These are phyloP conservation scores for Pterobdella sp. DNA, from an alignment of 2,888 invertebrate species.

Conservation along the genomic window DNA sequence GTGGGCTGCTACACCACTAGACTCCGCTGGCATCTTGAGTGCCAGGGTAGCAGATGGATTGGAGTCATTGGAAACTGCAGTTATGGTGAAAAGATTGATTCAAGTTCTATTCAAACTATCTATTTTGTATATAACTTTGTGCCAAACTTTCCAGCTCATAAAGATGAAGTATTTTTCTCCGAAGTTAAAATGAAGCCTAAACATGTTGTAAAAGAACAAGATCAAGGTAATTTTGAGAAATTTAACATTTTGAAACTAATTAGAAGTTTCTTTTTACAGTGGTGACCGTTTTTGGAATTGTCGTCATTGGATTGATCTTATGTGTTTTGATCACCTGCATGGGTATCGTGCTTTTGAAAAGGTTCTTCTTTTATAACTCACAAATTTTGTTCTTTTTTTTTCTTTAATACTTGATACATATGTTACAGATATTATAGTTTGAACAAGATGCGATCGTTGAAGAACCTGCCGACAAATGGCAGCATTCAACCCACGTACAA, in stretches of 20 bases:
- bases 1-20: conserved; percentile 24
- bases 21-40: conserved; percentile 22
- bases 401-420: neutral
- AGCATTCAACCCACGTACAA: neutral
- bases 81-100: conserved; percentile 11
- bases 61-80: conserved; percentile 27
- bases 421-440: conserved; percentile 18
- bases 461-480: neutral
- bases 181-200: neutral
- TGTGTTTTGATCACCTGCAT: conserved; percentile 18
- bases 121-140: neutral
- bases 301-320: conserved; percentile 12
- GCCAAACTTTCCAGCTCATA: neutral
- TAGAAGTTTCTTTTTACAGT: neutral
- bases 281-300: conserved; percentile 10
- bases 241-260: neutral
- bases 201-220: neutral
- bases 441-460: conserved; percentile 19
- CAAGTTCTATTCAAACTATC: neutral
- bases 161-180: neutral
- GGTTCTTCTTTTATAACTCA: neutral
- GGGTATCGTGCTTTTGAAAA: conserved; percentile 14
- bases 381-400: neutral
- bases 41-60: conserved; percentile 15
- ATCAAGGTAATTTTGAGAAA: neutral